These are phyloP conservation scores for Dynastes maya DNA, from an alignment of 2,888 invertebrate species.

Conservation along the genomic window DNA sequence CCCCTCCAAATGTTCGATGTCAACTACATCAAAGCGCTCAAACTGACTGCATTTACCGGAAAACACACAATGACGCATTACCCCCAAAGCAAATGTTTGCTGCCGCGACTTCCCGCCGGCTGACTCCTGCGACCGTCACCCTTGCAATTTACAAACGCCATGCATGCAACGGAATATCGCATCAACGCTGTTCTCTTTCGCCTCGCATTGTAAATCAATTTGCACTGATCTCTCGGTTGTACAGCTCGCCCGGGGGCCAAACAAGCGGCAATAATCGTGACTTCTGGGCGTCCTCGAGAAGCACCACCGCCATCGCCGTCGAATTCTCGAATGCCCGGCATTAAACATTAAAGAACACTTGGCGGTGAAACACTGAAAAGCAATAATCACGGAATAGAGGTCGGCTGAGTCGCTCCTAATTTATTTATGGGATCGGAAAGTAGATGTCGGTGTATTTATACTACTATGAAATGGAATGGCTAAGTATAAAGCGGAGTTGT, in stretches of 20 bases:
- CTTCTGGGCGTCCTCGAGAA: not conserved
- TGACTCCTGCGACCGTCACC: not conserved
- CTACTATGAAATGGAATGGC: slow-evolving; percentile 24
- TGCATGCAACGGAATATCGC: slow-evolving; percentile 28
- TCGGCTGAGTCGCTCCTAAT: slow-evolving; percentile 17
- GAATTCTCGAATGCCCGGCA: slow-evolving; percentile 18
- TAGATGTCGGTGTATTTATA: slow-evolving; percentile 14
- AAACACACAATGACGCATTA: slow-evolving; percentile 28
- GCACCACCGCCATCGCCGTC: not conserved
- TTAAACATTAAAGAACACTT: slow-evolving; percentile 37
- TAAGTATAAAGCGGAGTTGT: slow-evolving; percentile 1
- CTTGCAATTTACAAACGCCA: slow-evolving; percentile 21
- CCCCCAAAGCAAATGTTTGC: slow-evolving; percentile 7
- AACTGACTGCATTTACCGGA: not conserved
- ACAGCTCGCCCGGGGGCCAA: not conserved
- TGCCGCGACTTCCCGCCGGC: not conserved
- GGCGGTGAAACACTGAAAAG: slow-evolving; percentile 37
- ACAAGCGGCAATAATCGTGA: too few species aligned
- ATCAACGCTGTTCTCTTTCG: slow-evolving; percentile 1
- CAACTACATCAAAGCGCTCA: not conserved
- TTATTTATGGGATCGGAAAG: slow-evolving; percentile 37
- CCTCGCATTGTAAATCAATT: slow-evolving; percentile 48
- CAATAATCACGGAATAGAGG: slow-evolving; percentile 36
- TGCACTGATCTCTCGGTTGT: not conserved
- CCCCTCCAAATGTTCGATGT: too few species aligned